Base-by-base conservation (phyloP, 2,797 vertebrate species). In the Trematomus bernacchii region DNA sequence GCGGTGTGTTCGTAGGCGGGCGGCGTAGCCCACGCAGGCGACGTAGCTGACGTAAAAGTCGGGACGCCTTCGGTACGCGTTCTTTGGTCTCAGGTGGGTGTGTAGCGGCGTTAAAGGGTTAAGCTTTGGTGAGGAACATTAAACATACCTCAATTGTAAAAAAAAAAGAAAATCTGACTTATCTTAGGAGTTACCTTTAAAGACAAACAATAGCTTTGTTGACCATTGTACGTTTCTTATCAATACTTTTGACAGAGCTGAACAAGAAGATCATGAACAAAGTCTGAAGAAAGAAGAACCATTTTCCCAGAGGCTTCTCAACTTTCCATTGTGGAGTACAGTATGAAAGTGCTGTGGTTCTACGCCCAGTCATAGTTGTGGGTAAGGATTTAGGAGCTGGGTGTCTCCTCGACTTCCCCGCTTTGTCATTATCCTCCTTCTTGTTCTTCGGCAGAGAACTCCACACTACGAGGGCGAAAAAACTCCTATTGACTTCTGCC, bases 381-480 rank as follows among this genome's bases (percentile, higher is more conserved):
- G 64, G 16, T 3, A 46, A 70, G 3, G 27, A 58, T 37, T 73
- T 76, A 50, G n/a, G 54, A 62, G 54, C 30, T 27, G 43, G 76
- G 14, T 52, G 42, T 66, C 66, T 77, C 50, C 51, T 71, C 60
- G 30, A 66, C 21, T 80, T 71, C 43, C 3, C 33, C 52, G 54
- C 81, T 79, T 80, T 71, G 55, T 74, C 66, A 63, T 82, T 78
- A 10, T 3, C 76, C 73, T 87, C 66, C 62, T 77, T 57, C 88
- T 69, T 87, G 84, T 85, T 90, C 80, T 71, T 70, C 59, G 67
- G 67, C 67, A 71, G 77, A 83, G 76, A 88, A 76, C 74, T 77
- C 58, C 46, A 55, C 63, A 60, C 66, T 65, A 51, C 12, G 52
- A 86, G 65, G 33, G 33, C 79, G 59, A 71, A 78, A 72, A 70